Evolutionary conservation across 2,797 vertebrate genomes (phyloP), one percentile per base, ranked within the genome.

Genomic region (Tinamus major): DNA sequence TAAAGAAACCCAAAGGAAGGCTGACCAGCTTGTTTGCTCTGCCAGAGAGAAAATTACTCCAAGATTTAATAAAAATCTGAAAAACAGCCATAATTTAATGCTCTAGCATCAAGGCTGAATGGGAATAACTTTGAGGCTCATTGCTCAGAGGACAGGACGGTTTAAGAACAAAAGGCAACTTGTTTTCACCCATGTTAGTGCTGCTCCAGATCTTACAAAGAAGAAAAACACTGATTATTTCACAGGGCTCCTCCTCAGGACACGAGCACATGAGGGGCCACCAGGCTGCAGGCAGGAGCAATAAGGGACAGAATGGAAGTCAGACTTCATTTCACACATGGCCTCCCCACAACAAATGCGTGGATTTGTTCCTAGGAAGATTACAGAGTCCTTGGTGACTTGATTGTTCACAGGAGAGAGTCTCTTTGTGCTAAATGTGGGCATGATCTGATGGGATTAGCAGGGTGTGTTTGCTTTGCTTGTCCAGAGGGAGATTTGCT

Each of bases 321-420:
- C 95, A 94, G 92, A 93, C 90, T 11, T 4, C 31, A 91, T 92
- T 94, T 94, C 93, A 95, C 96, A 96, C 94, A 96, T 93, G 95
- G 90, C 56, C 93, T 91, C 87, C 85, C 49, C 55, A 21, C 71
- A 93, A 96, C 85, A 95, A 94, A 86, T 37, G 85, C 29, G 59
- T 4, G 58, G 77, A 83, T 92, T 77, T 94, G 84, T 77, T 75
- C 70, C 13, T 7, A 27, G 1, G n/a, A 92, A 87, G 84, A 89
- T 61, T 83, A 82, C 76, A 37, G 85, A 95, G 92, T 67, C 89
- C 81, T 84, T 78, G 24, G 2, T 18, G 58, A 74, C 55, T 88
- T 64, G 26, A 58, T 33, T 83, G 67, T 33, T 51, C 53, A 4
- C 2, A 65, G 89, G 59, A 85, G 84, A 87, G 87, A 68, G 81